Evolutionary conservation across 2,113 vertebrate species (phyloP).

Genomic region (Ornithorhynchus anatinus): DNA sequence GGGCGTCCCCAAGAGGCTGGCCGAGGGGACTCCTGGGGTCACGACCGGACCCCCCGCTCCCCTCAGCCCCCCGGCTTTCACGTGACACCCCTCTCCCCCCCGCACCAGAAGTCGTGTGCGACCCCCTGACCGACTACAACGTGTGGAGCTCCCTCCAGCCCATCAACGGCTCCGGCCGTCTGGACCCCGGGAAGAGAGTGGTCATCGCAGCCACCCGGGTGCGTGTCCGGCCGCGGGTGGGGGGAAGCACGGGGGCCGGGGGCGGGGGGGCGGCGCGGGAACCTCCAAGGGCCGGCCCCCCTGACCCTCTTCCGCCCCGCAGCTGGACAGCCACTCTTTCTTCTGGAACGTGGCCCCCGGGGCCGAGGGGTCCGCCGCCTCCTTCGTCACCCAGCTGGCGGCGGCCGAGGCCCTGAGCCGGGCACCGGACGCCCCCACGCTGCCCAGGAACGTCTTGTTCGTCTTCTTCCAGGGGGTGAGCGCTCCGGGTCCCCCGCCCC

Average conservation of each 20-base stretch:
- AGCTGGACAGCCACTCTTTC: conserved; percentile 93
- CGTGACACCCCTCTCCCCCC: no score
- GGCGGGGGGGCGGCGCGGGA: background rate
- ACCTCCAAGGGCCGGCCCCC: background rate
- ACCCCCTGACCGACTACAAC: conserved; percentile 84
- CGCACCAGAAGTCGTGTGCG: conserved; percentile 83
- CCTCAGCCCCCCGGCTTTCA: no score
- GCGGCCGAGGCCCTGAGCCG: conserved; percentile 83
- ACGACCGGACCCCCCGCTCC: no score
- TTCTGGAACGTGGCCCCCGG: conserved; percentile 90
- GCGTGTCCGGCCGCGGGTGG: conserved; percentile 41
- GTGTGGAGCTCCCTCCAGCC: conserved; percentile 84
- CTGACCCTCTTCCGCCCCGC: background rate
- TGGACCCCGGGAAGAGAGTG: conserved; percentile 63
- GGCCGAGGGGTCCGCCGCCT: conserved; percentile 80
- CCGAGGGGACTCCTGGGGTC: no score
- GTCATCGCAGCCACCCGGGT: conserved; percentile 85
- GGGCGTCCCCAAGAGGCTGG: background rate
- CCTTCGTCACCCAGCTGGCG: conserved; percentile 86
- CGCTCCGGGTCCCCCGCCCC: no score
- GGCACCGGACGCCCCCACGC: conserved; percentile 38
- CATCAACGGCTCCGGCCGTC: conserved; percentile 74
- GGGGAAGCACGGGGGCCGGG: background rate
- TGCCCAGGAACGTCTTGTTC: conserved; percentile 84
- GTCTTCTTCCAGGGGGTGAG: conserved; percentile 94